Evolutionary conservation across 2,888 invertebrate genomes (phyloP), one percentile per base, ranked within the genome.

Genomic region (Spodoptera exigua): DNA sequence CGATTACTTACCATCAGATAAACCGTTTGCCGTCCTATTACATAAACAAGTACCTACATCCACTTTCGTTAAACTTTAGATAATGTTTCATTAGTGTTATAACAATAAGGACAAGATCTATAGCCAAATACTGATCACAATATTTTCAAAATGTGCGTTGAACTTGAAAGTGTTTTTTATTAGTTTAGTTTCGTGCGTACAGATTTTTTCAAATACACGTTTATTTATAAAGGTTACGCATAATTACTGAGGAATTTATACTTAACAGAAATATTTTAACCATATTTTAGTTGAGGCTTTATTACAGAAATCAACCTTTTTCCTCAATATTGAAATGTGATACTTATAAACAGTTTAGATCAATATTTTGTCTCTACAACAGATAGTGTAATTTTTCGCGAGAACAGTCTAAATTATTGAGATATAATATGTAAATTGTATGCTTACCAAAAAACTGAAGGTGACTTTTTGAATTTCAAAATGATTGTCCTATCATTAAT

Each of bases 191-290:
- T 21, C 14, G 27, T 27, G 5, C 9, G 27, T 40, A 45, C 49
- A 39, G 43, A 13, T n/a, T 16, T 18, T 39, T 34, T 18, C 47
- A 34, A 51, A 12, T 48, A 44, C 16, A 43, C 46, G 12, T 46
- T 35, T 36, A 14, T 46, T 35, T 36, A 14, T 40, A 37, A 27
- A 51, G 39, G 43, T 51, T 47, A 59, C 32, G 39, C 41, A 63
- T 63, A 51, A 63, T 68, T 46, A 53, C 21, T 44, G 59, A 21
- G 44, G 55, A 61, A 47, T 47, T 47, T 53, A 36, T 40, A 48
- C 44, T 32, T 4, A 14, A n/a, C 7, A 21, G 35, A 58, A 46
- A 63, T 58, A 68, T 68, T 43, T 63, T 51, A 32, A 59, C 58
- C 18, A 67, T 27, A 35, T 67, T 46, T 11, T 17, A 46, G 2